phyloP scores from a whole-genome alignment of 2,888 invertebrate species.

The Cyclophora albipunctata region DNA sequence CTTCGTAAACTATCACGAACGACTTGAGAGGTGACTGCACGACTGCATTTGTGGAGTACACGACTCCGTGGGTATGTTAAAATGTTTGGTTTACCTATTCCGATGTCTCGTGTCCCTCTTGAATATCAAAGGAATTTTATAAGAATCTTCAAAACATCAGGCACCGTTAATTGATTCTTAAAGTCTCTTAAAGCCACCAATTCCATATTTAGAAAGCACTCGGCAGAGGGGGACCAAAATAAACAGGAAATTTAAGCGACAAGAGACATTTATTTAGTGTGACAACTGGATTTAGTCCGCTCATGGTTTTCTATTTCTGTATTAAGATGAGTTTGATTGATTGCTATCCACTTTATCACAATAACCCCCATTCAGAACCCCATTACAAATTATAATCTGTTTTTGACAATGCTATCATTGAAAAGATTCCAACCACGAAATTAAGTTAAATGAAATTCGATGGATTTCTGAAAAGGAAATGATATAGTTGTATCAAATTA shows the following conservation, averaged over 20 bases:
- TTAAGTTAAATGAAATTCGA: too few species aligned
- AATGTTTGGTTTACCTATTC: neutral
- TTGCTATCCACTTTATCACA: too few species aligned
- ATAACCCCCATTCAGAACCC: too few species aligned
- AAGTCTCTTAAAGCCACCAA: slow-evolving; percentile 32
- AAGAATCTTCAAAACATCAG: slow-evolving; percentile 3
- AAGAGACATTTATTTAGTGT: slow-evolving; percentile 60
- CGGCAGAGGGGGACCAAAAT: slow-evolving; percentile 53
- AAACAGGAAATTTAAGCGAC: slow-evolving; percentile 62
- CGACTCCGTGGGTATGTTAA: neutral
- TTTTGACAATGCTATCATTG: too few species aligned
- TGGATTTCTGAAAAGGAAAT: too few species aligned
- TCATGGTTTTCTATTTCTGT: slow-evolving; percentile 47
- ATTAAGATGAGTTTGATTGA: neutral
- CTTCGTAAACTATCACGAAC: neutral
- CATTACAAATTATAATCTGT: too few species aligned
- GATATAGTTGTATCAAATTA: too few species aligned
- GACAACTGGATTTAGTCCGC: slow-evolving; percentile 55
- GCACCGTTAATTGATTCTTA: slow-evolving; percentile 23
- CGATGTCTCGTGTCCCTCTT: neutral
- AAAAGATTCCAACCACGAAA: too few species aligned
- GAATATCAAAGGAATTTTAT: slow-evolving; percentile 6
- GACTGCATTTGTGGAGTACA: neutral
- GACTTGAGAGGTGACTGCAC: too few species aligned
- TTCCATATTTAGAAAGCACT: slow-evolving; percentile 42